These are phyloP conservation scores for human DNA, from an alignment of 2,113 vertebrate species.

Conservation along the genomic window DNA sequence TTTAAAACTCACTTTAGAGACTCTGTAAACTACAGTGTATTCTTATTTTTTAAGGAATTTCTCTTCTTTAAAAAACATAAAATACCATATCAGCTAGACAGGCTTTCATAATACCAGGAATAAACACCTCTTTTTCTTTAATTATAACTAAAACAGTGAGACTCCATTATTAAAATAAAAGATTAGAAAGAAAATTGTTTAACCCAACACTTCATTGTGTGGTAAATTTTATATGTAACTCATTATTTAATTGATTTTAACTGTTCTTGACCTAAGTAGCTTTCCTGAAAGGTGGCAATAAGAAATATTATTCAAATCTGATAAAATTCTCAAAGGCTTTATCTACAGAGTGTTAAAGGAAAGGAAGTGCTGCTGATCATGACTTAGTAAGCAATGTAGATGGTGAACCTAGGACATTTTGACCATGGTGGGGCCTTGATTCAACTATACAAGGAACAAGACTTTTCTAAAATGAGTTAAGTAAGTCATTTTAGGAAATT, in stretches of 20 bases:
- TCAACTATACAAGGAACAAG: not conserved
- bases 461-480: not conserved
- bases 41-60: slow-evolving; percentile 46
- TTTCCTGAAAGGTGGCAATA: slow-evolving; percentile 12
- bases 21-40: not conserved
- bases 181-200: not conserved
- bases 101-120: not conserved
- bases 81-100: not conserved
- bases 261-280: not conserved
- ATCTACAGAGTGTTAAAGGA: not conserved
- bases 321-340: not conserved
- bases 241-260: slow-evolving; percentile 29
- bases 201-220: slow-evolving; percentile 7
- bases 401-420: not conserved
- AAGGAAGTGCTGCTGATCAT: not conserved
- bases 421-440: not conserved
- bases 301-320: slow-evolving; percentile 3
- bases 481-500: slow-evolving; percentile 14
- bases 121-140: slow-evolving; percentile 13
- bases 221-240: not conserved
- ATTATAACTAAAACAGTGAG: slow-evolving; percentile 39
- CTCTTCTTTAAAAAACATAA: slow-evolving; percentile 36
- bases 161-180: not conserved
- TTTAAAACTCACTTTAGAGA: slow-evolving; percentile 42
- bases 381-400: not conserved